Percentiles rank a stretch among this genome's conserved stretches.
Evolutionary conservation across 2,113 vertebrate genomes (phyloP).

Genomic region (Misgurnus mizolepis): DNA sequence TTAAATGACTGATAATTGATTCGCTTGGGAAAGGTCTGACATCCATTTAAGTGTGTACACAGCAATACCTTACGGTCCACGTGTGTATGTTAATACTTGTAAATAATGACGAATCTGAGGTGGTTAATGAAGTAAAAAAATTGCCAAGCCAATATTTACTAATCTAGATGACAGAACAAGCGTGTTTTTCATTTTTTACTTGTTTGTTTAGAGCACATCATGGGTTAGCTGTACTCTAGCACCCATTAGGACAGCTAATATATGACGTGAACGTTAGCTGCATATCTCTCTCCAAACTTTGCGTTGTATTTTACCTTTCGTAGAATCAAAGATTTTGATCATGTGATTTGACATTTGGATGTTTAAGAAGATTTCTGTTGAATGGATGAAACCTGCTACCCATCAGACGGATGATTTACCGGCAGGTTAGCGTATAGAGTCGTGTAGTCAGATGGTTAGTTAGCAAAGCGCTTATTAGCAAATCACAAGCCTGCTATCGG

Average conservation of each 20-base stretch:
- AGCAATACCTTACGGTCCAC: slow-evolving; percentile 33
- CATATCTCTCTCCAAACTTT: slow-evolving; percentile 10
- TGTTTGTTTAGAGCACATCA: slow-evolving; percentile 18
- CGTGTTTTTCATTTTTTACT: slow-evolving; percentile 28
- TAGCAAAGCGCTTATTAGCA: slow-evolving; percentile 12
- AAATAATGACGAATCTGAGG: slow-evolving; percentile 3
- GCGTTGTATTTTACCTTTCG: slow-evolving; percentile 7
- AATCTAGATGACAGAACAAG: slow-evolving; percentile 19
- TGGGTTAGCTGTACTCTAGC: slow-evolving; percentile 10
- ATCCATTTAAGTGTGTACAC: slow-evolving; percentile 23
- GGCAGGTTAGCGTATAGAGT: slow-evolving; percentile 12
- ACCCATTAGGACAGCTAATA: neutral
- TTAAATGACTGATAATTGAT: neutral
- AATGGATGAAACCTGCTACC: neutral
- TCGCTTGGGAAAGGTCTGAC: neutral
- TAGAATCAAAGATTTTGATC: slow-evolving; percentile 19
- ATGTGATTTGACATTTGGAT: slow-evolving; percentile 35
- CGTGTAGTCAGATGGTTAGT: neutral
- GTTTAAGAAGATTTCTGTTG: slow-evolving; percentile 3
- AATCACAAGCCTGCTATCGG: neutral
- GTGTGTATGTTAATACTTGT: slow-evolving; percentile 36
- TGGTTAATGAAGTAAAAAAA: neutral
- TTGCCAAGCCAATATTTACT: slow-evolving; percentile 11
- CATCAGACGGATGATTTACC: neutral
- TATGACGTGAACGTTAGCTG: neutral